Evolutionary conservation across 2,113 vertebrate species (phyloP), one percentile per base, ranked within the genome.

Genomic region (Channa maculata): DNA sequence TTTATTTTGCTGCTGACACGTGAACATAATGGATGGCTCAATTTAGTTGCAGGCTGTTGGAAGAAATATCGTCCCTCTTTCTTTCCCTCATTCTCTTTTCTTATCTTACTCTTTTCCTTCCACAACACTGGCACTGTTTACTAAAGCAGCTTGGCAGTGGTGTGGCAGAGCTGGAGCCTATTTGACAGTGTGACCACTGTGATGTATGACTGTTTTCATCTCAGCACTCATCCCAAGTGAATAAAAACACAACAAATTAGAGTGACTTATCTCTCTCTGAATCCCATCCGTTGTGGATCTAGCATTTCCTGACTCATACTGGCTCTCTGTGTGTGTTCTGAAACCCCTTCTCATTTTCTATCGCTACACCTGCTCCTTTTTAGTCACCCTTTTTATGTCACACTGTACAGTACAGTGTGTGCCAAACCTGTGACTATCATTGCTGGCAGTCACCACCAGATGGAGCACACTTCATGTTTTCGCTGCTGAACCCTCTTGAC

Each of bases 201-300:
- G 84, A 89, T 89, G 70, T 79, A 89, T 83, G 79, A 61, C 82
- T 83, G 82, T 85, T 90, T 82, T 90, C 77, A 83, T 84, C 84
- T 55, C 75, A 14, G 49, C 72, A 75, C 73, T 86, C 80, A 81
- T 90, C 86, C 65, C 79, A 58, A 60, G 71, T 91, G 88, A 89
- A 86, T 82, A 84, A 91, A 89, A 89, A 88, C 80, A 79, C 71
- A 68, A 61, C 57, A 86, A 89, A 91, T 89, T 90, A 91, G 83
- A 81, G 85, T 91, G 83, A 93, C 74, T 93, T 83, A 89, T 92
- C 83, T 65, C 33, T 60, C 38, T 84, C 55, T 76, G 50, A 79
- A 48, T 77, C 46, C 72, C 59, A 43, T 79, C 37, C 71, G 52
- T 5, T 50, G 68, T 73, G 79, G 57, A 54, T 38, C 52, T 75